phyloP scores from a whole-genome alignment of 1,140 invertebrate species.

The Hypsibius dujardini region DNA sequence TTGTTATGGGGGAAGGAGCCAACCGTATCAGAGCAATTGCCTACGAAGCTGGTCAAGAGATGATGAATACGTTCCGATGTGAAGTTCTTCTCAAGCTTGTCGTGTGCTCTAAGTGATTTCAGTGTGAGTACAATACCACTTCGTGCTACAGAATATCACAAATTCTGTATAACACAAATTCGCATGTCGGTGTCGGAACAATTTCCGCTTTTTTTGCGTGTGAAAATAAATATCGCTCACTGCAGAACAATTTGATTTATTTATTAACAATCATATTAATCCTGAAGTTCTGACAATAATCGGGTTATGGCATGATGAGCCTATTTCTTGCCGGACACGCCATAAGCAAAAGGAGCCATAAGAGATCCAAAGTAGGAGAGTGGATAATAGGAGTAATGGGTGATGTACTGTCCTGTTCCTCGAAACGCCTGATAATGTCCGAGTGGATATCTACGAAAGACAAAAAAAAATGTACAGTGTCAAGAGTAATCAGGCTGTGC shows the following conservation, averaged over 20 bases:
- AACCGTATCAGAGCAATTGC: constrained; percentile 47
- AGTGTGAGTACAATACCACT: neutral
- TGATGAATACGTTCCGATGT: constrained; percentile 40
- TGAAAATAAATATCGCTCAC: no score
- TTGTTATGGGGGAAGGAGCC: constrained; percentile 48
- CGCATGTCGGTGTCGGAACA: no score
- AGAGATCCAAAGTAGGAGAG: constrained; percentile 15
- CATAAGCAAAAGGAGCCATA: constrained; percentile 14
- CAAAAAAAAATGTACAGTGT: no score
- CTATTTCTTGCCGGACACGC: constrained; percentile 8
- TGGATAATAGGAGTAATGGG: constrained; percentile 8
- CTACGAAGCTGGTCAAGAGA: constrained; percentile 39
- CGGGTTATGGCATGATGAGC: no score
- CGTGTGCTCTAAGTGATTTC: constrained; percentile 23
- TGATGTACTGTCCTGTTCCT: constrained; percentile 12
- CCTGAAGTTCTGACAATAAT: neutral
- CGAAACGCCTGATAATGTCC: constrained; percentile 15
- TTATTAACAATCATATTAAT: neutral
- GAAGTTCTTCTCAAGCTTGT: constrained; percentile 32
- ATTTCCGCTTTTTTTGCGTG: no score
- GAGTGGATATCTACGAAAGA: neutral
- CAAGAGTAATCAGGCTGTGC: no score
- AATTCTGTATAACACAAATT: no score
- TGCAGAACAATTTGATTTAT: no score
- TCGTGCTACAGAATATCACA: no score